Evolutionary conservation across 2,113 vertebrate genomes (phyloP).

Genomic region (Turdus rufiventris): DNA sequence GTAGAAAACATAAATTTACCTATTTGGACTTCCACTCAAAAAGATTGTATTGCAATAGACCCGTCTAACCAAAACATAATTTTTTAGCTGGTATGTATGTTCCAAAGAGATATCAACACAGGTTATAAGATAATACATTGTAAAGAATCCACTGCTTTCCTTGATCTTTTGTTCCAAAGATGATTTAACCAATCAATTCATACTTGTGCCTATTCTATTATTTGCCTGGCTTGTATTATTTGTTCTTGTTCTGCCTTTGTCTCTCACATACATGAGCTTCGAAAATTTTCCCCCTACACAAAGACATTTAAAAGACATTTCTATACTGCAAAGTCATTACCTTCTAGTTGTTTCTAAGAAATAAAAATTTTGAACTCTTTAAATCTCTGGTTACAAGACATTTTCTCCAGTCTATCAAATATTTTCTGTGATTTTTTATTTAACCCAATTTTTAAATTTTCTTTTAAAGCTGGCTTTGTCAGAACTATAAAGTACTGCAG

Average conservation of each 20-base stretch:
- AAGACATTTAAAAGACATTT: not conserved
- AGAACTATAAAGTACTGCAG: not conserved
- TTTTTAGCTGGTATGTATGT: not conserved
- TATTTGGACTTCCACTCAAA: not conserved
- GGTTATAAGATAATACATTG: not conserved
- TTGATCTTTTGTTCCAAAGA: not conserved
- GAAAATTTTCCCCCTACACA: not conserved
- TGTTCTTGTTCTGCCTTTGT: not conserved
- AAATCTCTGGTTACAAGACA: not conserved
- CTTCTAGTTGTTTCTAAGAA: not conserved
- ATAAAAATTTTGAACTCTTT: not conserved
- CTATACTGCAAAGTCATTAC: not conserved
- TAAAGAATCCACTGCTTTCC: not conserved
- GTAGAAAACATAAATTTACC: not conserved
- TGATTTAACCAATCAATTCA: not conserved
- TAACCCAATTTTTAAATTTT: not conserved
- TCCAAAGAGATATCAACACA: not conserved
- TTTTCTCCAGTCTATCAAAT: not conserved
- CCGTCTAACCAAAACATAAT: not conserved
- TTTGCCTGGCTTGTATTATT: not conserved
- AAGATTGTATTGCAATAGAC: not conserved
- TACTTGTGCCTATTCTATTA: not conserved
- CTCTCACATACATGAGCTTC: not conserved
- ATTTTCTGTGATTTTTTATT: not conserved
- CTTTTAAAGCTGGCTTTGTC: not conserved